A percentile compares a stretch with the other conserved stretches of the same genome.
Conservation (phyloP, 2,888 invertebrate genomes). For the Monochamus alternatus region DNA sequence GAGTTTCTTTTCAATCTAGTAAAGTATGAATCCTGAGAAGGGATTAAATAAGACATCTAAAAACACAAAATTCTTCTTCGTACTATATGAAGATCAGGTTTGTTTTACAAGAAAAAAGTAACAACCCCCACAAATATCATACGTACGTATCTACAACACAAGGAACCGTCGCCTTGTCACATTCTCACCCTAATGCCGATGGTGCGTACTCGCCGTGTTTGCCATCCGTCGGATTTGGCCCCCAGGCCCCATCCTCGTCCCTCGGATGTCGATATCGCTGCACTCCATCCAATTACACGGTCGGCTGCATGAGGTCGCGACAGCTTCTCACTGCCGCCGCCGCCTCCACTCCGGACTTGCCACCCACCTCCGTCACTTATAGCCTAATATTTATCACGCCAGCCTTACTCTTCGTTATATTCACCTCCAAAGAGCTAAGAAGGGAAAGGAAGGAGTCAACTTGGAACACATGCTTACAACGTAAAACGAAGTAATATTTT, state of each 20-base stretch:
- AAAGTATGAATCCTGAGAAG: too few relatives aligned
- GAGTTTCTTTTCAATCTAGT: too few relatives aligned
- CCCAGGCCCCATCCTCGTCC: conserved; percentile 27
- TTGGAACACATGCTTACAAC: neutral
- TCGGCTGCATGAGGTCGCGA: conserved; percentile 69
- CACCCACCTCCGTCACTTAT: conserved; percentile 67
- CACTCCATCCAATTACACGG: conserved; percentile 70
- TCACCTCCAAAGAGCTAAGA: conserved; percentile 39
- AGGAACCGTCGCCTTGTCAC: conserved; percentile 21
- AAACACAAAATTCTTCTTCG: too few relatives aligned
- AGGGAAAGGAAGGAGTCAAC: conserved; percentile 11
- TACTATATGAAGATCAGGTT: too few relatives aligned
- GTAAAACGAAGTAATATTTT: too few relatives aligned
- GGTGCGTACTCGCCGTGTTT: conserved; percentile 40
- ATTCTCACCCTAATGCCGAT: conserved; percentile 21
- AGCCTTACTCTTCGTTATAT: conserved; percentile 47
- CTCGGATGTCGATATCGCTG: conserved; percentile 63
- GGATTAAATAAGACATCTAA: too few relatives aligned
- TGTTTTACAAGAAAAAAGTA: too few relatives aligned
- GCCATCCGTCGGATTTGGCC: conserved; percentile 34
- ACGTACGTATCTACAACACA: neutral
- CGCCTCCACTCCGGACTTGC: conserved; percentile 58
- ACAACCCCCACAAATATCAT: too few relatives aligned
- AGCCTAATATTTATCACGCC: conserved; percentile 68
- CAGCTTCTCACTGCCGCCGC: conserved; percentile 68